These are phyloP conservation scores for Canis aureus DNA, from an alignment of 2,113 vertebrate species.

Conservation along the genomic window DNA sequence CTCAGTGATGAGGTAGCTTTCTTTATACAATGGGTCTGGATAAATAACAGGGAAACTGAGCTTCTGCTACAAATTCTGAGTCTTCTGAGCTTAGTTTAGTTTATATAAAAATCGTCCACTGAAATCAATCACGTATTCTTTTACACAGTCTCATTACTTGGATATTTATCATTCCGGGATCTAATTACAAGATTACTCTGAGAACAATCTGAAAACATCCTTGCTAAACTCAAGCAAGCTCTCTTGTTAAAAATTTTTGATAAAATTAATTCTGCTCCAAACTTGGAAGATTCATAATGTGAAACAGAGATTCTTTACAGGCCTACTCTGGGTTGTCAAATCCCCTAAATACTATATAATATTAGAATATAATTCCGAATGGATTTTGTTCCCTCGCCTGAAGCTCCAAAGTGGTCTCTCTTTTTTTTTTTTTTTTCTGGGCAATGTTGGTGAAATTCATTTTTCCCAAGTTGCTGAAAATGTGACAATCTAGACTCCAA, in stretches of 20 bases:
- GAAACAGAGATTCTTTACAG: slow-evolving; percentile 21
- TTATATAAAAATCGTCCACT: neutral
- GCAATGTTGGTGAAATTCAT: neutral
- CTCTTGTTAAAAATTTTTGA: slow-evolving; percentile 40
- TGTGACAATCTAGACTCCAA: slow-evolving; percentile 30
- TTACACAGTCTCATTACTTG: neutral
- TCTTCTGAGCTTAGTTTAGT: neutral
- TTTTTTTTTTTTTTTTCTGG: neutral
- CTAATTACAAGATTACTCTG: neutral
- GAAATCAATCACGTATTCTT: slow-evolving; percentile 40
- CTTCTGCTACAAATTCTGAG: neutral
- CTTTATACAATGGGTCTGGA: neutral
- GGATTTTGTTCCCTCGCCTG: slow-evolving; percentile 13
- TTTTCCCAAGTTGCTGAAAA: slow-evolving; percentile 61
- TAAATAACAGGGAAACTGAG: neutral
- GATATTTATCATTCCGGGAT: slow-evolving; percentile 18
- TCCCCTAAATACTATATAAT: neutral
- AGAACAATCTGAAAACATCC: slow-evolving; percentile 58
- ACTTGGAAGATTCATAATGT: slow-evolving; percentile 36
- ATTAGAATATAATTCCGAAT: slow-evolving; percentile 47
- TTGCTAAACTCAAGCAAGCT: slow-evolving; percentile 36
- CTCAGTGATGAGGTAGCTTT: neutral
- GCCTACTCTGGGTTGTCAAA: slow-evolving; percentile 22
- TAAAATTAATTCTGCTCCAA: slow-evolving; percentile 29
- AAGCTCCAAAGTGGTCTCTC: neutral